Evolutionary conservation across 2,888 invertebrate genomes (phyloP).

Genomic region (Sphinx pinastri): DNA sequence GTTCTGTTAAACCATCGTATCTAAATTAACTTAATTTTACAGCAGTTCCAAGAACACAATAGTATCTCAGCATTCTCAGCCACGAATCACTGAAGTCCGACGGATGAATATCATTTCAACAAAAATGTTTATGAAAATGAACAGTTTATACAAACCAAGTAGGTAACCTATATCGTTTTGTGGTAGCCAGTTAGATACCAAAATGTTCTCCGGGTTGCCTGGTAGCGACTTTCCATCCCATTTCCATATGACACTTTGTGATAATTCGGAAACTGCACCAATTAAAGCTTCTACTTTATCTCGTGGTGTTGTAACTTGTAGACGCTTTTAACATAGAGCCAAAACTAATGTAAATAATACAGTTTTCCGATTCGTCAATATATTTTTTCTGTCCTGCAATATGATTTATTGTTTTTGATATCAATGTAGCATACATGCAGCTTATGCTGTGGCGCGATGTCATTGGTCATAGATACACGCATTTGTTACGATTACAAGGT

Average conservation of each 20-base stretch:
- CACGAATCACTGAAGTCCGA: no score
- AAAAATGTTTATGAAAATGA: no score
- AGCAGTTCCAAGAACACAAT: no score
- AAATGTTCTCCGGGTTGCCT: slow-evolving; percentile 84
- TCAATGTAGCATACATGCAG: neutral
- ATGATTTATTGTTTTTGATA: neutral
- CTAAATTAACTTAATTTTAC: no score
- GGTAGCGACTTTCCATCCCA: slow-evolving; percentile 86
- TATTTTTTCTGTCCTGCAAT: slow-evolving; percentile 85
- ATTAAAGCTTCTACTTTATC: slow-evolving; percentile 85
- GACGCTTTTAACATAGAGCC: slow-evolving; percentile 89
- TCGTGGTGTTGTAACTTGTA: slow-evolving; percentile 83
- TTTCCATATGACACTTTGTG: slow-evolving; percentile 90
- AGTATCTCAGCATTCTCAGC: no score
- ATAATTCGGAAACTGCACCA: slow-evolving; percentile 84
- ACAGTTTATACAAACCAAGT: slow-evolving; percentile 73
- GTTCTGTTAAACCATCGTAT: no score
- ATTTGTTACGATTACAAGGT: no score
- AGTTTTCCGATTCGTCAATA: slow-evolving; percentile 85
- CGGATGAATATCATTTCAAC: no score
- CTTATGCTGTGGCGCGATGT: neutral
- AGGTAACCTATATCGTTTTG: slow-evolving; percentile 89
- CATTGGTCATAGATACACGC: no score
- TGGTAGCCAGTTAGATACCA: slow-evolving; percentile 86
- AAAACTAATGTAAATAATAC: slow-evolving; percentile 89